Evolutionary conservation across 2,113 vertebrate genomes (phyloP).

Genomic region (Holacanthus passer): DNA sequence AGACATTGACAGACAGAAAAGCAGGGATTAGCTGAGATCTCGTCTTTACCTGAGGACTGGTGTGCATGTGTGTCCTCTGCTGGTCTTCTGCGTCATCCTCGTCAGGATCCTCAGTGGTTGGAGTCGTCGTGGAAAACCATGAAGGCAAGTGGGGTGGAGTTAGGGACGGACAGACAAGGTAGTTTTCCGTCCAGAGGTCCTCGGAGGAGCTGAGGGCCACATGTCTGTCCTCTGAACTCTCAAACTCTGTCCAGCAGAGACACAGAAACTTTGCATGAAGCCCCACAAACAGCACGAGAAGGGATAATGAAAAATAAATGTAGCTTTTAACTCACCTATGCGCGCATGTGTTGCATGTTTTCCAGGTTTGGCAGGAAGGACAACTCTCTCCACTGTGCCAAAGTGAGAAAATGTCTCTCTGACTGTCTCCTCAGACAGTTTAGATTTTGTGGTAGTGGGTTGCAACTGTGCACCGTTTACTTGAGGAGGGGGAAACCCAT

Average conservation of each 20-base stretch:
- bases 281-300: not conserved
- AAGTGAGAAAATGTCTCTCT: conserved; percentile 81
- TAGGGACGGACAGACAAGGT: conserved; percentile 79
- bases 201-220: conserved; percentile 75
- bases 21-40: not conserved
- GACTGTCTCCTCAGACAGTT: conserved; percentile 80
- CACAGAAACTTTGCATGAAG: not conserved
- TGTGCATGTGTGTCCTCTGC: not conserved
- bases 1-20: not conserved
- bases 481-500: not conserved
- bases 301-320: not conserved
- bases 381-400: conserved; percentile 80
- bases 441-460: conserved; percentile 14
- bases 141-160: conserved; percentile 85
- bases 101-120: conserved; percentile 1
- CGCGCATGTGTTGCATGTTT: conserved; percentile 82
- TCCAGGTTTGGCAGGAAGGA: conserved; percentile 79
- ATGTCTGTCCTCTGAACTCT: conserved; percentile 66
- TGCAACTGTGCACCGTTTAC: not conserved
- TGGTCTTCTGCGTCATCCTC: conserved; percentile 35
- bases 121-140: conserved; percentile 76
- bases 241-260: conserved; percentile 85
- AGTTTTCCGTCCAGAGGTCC: conserved; percentile 73
- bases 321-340: conserved; percentile 85
- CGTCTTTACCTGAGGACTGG: conserved; percentile 31